Percentiles rank a stretch among this genome's conserved stretches.
Conservation (phyloP, 2,113 vertebrate genomes). For the Burhinus bistriatus region DNA sequence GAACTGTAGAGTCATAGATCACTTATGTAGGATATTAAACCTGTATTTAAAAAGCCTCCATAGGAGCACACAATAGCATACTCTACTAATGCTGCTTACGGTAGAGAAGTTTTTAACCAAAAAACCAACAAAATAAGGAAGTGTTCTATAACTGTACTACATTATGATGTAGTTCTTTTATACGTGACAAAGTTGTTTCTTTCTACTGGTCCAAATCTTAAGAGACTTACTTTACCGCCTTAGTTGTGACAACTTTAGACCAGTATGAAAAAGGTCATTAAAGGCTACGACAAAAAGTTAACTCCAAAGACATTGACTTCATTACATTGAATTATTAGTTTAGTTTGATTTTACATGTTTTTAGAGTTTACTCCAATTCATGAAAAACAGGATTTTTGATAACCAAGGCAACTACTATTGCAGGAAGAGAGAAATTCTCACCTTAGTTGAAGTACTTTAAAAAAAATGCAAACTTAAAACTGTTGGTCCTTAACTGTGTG, state of each 20-base stretch:
- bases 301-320: neutral
- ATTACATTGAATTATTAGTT: neutral
- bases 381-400: neutral
- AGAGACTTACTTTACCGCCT: neutral
- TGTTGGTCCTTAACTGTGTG: neutral
- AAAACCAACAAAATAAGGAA: neutral
- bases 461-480: neutral
- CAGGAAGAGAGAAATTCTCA: neutral
- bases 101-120: neutral
- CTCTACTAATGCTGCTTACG: accelerated
- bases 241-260: neutral
- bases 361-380: neutral
- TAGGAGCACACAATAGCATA: neutral
- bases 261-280: neutral
- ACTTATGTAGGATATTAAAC: neutral
- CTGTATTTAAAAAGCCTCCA: neutral
- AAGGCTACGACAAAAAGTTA: neutral
- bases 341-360: neutral
- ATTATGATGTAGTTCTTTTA: neutral
- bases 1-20: neutral
- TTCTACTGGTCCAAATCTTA: neutral
- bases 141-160: neutral
- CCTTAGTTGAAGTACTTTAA: neutral
- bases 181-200: neutral
- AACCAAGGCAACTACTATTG: neutral